These are phyloP conservation scores for Tolypeutes matacus DNA, from an alignment of 2,797 vertebrate genomes.

Conservation along the genomic window DNA sequence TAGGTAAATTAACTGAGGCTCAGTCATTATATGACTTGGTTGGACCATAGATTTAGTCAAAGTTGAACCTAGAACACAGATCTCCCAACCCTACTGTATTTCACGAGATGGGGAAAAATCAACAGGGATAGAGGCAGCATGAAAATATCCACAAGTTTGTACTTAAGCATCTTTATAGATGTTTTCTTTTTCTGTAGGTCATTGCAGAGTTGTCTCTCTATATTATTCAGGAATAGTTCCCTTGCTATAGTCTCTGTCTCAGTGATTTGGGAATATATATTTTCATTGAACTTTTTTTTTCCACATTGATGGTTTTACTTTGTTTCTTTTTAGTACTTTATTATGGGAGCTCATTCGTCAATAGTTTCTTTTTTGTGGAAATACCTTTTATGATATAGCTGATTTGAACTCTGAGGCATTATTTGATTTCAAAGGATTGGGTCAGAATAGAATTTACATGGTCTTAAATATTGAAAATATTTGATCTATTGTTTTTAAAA, in stretches of 20 bases:
- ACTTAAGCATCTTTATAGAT: neutral
- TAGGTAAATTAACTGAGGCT: neutral
- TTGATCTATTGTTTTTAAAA: constrained; percentile 43
- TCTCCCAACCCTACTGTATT: constrained; percentile 26
- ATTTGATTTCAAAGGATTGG: constrained; percentile 67
- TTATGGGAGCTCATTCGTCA: constrained; percentile 52
- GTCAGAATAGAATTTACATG: constrained; percentile 56
- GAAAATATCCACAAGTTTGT: neutral
- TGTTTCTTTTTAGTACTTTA: constrained; percentile 64
- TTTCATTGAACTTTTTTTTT: constrained; percentile 8
- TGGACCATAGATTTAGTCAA: neutral
- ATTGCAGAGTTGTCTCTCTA: neutral
- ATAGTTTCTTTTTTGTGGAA: constrained; percentile 40
- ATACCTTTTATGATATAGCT: constrained; percentile 30
- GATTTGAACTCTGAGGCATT: neutral
- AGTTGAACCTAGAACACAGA: neutral
- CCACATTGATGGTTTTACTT: constrained; percentile 42
- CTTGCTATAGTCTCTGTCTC: neutral
- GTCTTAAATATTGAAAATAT: neutral
- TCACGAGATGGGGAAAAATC: neutral
- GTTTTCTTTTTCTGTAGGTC: constrained; percentile 6
- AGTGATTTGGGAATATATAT: constrained; percentile 56
- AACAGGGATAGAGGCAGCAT: constrained; percentile 31
- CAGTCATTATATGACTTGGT: neutral
- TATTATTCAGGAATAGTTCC: constrained; percentile 32